Conservation (phyloP, 2,113 vertebrate species). For the Lagopus leucura region DNA sequence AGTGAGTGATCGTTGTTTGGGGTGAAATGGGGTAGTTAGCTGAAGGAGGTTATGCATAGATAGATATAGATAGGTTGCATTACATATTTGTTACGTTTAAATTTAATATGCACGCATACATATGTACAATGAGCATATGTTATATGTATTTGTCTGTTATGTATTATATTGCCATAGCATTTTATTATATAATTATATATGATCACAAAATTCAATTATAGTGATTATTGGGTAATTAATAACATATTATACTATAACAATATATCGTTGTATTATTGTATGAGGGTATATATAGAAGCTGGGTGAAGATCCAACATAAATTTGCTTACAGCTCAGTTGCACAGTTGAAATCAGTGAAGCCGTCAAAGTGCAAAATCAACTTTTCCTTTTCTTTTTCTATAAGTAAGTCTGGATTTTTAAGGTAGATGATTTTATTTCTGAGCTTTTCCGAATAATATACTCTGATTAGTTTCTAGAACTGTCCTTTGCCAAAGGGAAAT, state of each 20-base stretch:
- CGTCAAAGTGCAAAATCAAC: background rate
- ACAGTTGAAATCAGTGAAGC: background rate
- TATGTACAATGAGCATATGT: background rate
- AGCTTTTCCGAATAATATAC: background rate
- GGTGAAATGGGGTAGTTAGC: background rate
- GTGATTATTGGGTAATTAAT: slow-evolving; percentile 5
- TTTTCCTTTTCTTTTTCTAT: background rate
- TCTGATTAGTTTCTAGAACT: background rate
- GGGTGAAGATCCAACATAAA: background rate
- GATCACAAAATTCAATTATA: background rate
- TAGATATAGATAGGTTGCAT: background rate
- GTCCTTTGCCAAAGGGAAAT: background rate
- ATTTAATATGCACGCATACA: rapidly evolving
- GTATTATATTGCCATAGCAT: background rate
- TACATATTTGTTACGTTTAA: background rate
- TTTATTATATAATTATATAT: background rate
- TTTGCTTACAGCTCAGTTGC: background rate
- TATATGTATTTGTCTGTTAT: background rate
- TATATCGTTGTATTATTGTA: background rate
- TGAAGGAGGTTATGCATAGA: background rate
- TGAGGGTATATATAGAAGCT: background rate
- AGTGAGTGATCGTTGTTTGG: background rate
- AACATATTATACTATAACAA: background rate
- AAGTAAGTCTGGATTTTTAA: background rate
- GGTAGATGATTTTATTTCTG: background rate